Base-by-base conservation (phyloP, 2,797 vertebrate species). In the Diplodus puntazzo region DNA sequence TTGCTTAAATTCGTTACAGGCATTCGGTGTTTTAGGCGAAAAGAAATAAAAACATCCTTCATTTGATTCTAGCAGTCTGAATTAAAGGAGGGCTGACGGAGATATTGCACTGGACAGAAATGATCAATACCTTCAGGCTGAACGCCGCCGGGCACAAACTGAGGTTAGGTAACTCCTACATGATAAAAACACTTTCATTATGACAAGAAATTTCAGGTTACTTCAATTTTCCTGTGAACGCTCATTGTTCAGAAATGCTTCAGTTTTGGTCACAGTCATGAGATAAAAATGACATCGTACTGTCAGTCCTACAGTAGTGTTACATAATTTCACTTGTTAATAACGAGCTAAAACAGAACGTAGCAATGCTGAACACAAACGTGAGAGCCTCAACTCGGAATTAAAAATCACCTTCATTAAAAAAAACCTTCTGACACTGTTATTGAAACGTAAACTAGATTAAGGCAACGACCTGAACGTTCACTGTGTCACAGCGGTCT, bases 371-470 rank as follows among this genome's bases (percentile, higher is more conserved):
- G 6, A 62, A 65, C 3, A 57, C 8, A 72, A 69, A 83, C 30
- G 3, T 70, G 55, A 87, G 70, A 79, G 69, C 54, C 48, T 21
- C 77, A 53, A 6, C 62, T 65, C 49, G 43, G 20, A 69, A 79
- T 84, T 87, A 81, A 12, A 55, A 61, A 74, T 88, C 70, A 59
- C 61, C 57, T 79, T 83, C 64, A 73, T 75, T 20, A 65, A 87
- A 81, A 74, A 39, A 69, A 23, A 34, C 52, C 81, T 42, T 34
- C 64, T 63, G 48, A 62, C 10, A 43, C 4, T 0, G 5, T 62
- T 80, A 30, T 3, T 75, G 46, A 81, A 75, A 80, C 69, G 62
- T 48, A 2, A 63, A 74, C 43, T 11, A 34, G 52, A 70, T 76
- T 46, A 79, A 84, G 57, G 78, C 77, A 43, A 68, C 43, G 27